These are phyloP conservation scores for Mystacornis crossleyi DNA, from an alignment of 2,113 vertebrate genomes.

Conservation along the genomic window DNA sequence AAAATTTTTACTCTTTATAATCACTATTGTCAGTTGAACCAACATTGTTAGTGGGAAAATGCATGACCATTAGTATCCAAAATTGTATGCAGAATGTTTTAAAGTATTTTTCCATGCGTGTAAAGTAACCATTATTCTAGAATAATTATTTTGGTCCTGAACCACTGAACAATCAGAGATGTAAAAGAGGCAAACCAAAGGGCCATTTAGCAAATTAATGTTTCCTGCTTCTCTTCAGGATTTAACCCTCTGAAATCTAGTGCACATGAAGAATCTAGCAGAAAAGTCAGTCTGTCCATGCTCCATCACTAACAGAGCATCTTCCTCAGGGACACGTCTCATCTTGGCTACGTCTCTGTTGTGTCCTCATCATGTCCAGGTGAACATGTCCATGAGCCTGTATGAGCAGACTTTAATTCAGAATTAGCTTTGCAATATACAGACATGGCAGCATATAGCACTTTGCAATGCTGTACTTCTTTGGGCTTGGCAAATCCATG, in stretches of 20 bases:
- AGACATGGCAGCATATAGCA: not conserved
- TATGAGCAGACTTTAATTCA: not conserved
- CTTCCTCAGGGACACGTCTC: not conserved
- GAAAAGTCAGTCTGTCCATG: not conserved
- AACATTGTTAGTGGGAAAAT: not conserved
- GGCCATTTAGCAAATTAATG: not conserved
- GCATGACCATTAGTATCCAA: not conserved
- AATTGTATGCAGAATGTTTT: not conserved
- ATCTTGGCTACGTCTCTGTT: not conserved
- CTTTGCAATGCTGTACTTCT: not conserved
- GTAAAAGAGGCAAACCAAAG: not conserved
- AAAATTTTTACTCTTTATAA: not conserved
- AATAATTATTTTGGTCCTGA: not conserved
- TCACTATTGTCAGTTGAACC: not conserved
- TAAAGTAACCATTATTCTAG: not conserved
- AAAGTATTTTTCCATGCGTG: not conserved
- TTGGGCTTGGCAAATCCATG: not conserved
- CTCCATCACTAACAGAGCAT: fast-evolving
- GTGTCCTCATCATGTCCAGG: not conserved
- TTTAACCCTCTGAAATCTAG: not conserved
- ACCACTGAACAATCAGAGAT: not conserved
- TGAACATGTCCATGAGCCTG: not conserved
- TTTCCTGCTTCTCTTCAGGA: not conserved
- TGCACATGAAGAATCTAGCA: not conserved
- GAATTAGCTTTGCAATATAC: not conserved